These are phyloP conservation scores for Clunio marinus DNA, from an alignment of 2,888 invertebrate genomes.

Conservation along the genomic window DNA sequence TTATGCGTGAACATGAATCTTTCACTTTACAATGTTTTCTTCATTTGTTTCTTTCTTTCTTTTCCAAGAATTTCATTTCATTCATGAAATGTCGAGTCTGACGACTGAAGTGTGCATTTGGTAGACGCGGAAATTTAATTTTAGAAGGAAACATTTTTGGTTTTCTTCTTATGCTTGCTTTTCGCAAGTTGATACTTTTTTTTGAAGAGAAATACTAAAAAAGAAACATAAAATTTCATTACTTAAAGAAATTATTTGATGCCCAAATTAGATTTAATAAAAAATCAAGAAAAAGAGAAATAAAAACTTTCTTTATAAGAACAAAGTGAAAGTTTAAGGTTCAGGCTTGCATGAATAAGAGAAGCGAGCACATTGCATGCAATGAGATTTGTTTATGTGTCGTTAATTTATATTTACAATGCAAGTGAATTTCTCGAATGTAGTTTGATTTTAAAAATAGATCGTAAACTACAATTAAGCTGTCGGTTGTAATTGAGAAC, in stretches of 20 bases:
- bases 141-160: neutral
- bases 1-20: constrained; percentile 24
- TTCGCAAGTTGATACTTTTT: neutral
- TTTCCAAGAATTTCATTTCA: constrained; percentile 24
- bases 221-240: neutral
- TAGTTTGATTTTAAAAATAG: neutral
- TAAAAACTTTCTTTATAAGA: neutral
- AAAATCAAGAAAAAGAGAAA: neutral
- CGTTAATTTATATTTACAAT: neutral
- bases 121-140: constrained; percentile 8
- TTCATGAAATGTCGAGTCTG: constrained; percentile 20
- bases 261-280: neutral
- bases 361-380: neutral
- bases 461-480: neutral
- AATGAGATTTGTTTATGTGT: constrained; percentile 16
- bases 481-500: too few species aligned
- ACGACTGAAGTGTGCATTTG: neutral
- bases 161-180: neutral
- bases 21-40: neutral
- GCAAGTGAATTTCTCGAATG: neutral
- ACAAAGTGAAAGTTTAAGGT: constrained; percentile 28
- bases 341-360: constrained; percentile 1
- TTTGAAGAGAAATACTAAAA: neutral
- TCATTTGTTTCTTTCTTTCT: neutral
- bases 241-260: neutral